Evolutionary conservation across 2,113 vertebrate genomes (phyloP), one percentile per base, ranked within the genome.

Genomic region (Pseudois nayaur): DNA sequence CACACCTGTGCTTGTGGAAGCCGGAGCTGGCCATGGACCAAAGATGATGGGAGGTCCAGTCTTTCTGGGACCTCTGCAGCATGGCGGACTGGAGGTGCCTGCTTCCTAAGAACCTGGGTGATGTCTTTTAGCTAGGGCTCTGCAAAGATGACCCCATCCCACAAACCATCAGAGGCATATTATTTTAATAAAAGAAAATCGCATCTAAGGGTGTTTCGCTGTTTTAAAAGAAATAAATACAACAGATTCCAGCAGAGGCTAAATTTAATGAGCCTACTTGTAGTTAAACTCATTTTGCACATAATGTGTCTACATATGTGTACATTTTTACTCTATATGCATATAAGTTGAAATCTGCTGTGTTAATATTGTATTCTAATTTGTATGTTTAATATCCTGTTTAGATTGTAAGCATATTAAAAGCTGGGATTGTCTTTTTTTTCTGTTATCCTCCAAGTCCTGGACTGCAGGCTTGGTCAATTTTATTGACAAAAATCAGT

Each of bases 361-460:
- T 54, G 25, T 76, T 92, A 33, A 45, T 55, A 50, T 21, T 93
- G 25, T 92, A 81, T 97, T 92, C 95, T 96, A 57, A 89, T 95
- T 78, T 91, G 6, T 43, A 55, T 60, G 14, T 60, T 92, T 88
- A 74, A 83, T 94, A 91, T 78, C 17, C 60, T 86, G 2, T 54
- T 95, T 81, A 21, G 31, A 90, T 71, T 76, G 59, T 52, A 95
- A 95, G 45, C 43, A 78, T 33, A 86, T 40, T 36, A 59, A 40
- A 82, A 79, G 11, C 48, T 93, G 57, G 67, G 8, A 88, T 43
- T 74, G 45, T 79, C 19, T 94, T 74, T 59, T 59, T 78, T 82
- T 85, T 54, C 43, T 48, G 0, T 91, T 59, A 50, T 59, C 17
- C n/a, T 64, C 16, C 25, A 27, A 45, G 6, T 36, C 25, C 33